Conservation (phyloP, 2,797 vertebrate species). For the Lophotriccus pileatus region DNA sequence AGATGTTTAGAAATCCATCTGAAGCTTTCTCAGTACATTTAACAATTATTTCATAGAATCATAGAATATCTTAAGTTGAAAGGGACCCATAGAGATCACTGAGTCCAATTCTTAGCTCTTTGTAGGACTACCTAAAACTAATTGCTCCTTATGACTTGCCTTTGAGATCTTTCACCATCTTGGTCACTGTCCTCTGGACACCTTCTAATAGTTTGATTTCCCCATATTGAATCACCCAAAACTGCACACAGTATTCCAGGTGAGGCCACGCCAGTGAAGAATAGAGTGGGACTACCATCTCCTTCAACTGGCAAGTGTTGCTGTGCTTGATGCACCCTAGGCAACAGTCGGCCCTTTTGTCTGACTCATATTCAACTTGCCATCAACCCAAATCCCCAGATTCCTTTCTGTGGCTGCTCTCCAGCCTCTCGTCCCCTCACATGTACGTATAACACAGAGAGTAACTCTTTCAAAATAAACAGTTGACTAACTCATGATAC, state of each 20-base stretch:
- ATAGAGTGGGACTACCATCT: no score
- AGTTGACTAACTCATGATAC: neutral
- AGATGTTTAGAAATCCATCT: neutral
- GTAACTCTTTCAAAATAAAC: neutral
- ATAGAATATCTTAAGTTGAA: neutral
- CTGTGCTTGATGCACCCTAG: neutral
- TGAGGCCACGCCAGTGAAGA: neutral
- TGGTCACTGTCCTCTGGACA: neutral
- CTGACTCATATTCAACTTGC: neutral
- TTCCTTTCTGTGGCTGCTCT: fast-evolving
- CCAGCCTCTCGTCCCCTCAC: fast-evolving
- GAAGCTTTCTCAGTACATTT: neutral
- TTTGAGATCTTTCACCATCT: neutral
- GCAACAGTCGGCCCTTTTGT: neutral
- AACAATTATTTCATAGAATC: neutral
- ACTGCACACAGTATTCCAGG: neutral
- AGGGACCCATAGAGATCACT: neutral
- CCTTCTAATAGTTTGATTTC: neutral
- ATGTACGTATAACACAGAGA: neutral
- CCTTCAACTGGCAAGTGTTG: neutral
- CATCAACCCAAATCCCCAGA: neutral
- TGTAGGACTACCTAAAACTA: neutral
- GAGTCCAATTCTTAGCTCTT: neutral
- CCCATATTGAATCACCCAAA: neutral
- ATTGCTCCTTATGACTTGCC: neutral